These are phyloP conservation scores for Thymelicus lineola DNA, from an alignment of 2,888 invertebrate genomes.

Conservation along the genomic window DNA sequence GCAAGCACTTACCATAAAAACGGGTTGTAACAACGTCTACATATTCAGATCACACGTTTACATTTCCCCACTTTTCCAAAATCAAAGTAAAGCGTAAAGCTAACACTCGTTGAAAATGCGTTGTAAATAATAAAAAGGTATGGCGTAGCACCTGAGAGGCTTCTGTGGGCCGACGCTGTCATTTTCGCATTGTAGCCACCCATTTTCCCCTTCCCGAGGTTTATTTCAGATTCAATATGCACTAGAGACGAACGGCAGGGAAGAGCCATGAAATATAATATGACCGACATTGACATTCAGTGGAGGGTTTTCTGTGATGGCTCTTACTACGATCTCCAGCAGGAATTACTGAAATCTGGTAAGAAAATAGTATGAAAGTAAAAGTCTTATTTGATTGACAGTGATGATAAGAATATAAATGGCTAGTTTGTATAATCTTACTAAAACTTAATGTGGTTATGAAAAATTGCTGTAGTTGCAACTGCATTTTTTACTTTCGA, in stretches of 20 bases:
- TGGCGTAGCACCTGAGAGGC: constrained; percentile 49
- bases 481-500: too few species aligned
- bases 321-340: constrained; percentile 14
- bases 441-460: too few species aligned
- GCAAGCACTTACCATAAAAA: constrained; percentile 71
- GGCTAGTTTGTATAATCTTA: too few species aligned
- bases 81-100: constrained; percentile 81
- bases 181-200: constrained; percentile 69
- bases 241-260: constrained; percentile 65
- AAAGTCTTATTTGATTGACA: too few species aligned
- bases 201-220: constrained; percentile 69
- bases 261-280: constrained; percentile 42
- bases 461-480: too few species aligned
- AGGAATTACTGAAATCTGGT: not conserved
- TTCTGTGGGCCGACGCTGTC: constrained; percentile 63
- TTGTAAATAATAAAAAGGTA: constrained; percentile 84
- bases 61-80: constrained; percentile 77
- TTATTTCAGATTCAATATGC: constrained; percentile 83
- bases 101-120: constrained; percentile 84
- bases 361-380: too few species aligned
- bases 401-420: too few species aligned
- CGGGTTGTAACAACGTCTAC: constrained; percentile 53
- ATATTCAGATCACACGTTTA: constrained; percentile 80
- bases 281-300: constrained; percentile 37
- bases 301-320: constrained; percentile 22